These are phyloP conservation scores for Sthenelais limicola DNA, from an alignment of 2,888 invertebrate species.

Conservation along the genomic window DNA sequence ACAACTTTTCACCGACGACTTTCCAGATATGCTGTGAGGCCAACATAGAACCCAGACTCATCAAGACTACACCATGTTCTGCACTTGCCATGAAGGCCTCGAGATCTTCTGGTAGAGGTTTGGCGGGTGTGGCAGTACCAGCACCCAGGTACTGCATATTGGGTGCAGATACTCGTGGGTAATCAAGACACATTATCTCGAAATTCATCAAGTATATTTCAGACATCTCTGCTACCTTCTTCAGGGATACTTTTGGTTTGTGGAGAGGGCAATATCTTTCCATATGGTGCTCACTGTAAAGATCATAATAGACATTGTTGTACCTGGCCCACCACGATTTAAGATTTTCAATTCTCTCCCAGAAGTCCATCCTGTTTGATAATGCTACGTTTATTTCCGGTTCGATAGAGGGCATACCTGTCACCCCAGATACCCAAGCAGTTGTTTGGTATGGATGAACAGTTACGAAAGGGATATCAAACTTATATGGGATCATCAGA, in stretches of 20 bases:
- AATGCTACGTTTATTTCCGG: neutral
- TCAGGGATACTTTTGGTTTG: slow-evolving; percentile 24
- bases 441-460: neutral
- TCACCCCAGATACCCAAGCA: slow-evolving; percentile 28
- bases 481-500: slow-evolving; percentile 28
- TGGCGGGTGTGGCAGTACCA: neutral
- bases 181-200: slow-evolving; percentile 28
- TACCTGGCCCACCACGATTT: neutral
- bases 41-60: neutral
- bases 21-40: neutral
- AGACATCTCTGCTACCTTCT: slow-evolving; percentile 3
- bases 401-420: slow-evolving; percentile 38
- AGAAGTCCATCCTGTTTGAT: slow-evolving; percentile 29
- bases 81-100: slow-evolving; percentile 6
- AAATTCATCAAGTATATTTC: slow-evolving; percentile 36
- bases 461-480: slow-evolving; percentile 37
- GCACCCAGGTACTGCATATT: slow-evolving; percentile 19
- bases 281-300: slow-evolving; percentile 5
- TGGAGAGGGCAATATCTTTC: neutral
- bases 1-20: neutral
- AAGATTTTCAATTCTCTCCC: slow-evolving; percentile 23
- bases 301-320: neutral
- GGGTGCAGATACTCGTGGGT: slow-evolving; percentile 35
- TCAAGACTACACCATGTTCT: slow-evolving; percentile 18
- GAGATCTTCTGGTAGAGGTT: slow-evolving; percentile 15